Evolutionary conservation across 2,888 invertebrate genomes (phyloP).

Genomic region (Nudaria mundana): DNA sequence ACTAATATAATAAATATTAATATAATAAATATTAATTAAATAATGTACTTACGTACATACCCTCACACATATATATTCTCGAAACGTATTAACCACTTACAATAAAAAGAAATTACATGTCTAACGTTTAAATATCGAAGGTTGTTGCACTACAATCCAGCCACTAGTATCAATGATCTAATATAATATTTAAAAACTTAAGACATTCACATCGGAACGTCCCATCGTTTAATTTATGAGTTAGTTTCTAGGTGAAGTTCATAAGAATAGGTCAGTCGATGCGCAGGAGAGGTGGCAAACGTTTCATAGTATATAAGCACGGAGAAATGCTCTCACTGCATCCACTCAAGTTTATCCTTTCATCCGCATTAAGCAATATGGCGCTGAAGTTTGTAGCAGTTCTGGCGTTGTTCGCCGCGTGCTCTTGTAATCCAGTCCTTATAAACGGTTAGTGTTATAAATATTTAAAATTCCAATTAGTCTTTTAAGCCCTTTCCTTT

Average conservation of each 20-base stretch:
- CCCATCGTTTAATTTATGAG: conserved; percentile 64
- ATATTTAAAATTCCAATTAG: background rate
- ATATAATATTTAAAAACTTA: conserved; percentile 19
- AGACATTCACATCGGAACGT: conserved; percentile 38
- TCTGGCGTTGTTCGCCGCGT: conserved; percentile 57
- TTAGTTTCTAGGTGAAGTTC: conserved; percentile 71
- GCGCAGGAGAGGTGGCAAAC: conserved; percentile 47
- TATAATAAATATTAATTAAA: too few relatives aligned
- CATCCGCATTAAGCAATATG: conserved; percentile 49
- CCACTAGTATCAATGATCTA: conserved; percentile 16
- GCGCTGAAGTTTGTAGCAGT: conserved; percentile 63
- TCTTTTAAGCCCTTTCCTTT: background rate
- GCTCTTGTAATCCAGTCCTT: conserved; percentile 58
- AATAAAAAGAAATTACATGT: conserved; percentile 6
- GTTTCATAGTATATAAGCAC: conserved; percentile 60
- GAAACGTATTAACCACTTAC: too few relatives aligned
- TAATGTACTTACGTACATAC: too few relatives aligned
- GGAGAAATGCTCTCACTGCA: conserved; percentile 78
- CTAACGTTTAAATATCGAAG: conserved; percentile 15
- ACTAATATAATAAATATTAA: too few relatives aligned
- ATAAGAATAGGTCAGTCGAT: conserved; percentile 55
- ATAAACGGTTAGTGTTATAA: conserved; percentile 57
- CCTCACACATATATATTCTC: too few relatives aligned
- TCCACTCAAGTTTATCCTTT: conserved; percentile 62
- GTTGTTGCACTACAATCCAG: conserved; percentile 33